Conservation (phyloP, 2,797 vertebrate species). For the Macrochelys suwanniensis region DNA sequence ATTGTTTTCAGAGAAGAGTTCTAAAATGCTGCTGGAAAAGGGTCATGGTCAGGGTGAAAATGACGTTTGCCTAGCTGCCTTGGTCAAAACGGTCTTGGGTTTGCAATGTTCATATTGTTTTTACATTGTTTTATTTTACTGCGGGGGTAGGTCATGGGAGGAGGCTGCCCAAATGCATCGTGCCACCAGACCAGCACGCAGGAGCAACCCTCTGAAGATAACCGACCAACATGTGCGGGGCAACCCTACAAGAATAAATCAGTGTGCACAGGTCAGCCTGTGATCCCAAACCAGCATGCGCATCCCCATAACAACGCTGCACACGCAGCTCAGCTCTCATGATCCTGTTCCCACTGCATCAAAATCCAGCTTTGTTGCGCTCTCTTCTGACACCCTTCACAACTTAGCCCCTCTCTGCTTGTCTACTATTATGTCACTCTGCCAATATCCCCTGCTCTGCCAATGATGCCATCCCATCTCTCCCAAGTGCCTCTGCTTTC, state of each 20-base stretch:
- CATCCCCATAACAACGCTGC: not conserved
- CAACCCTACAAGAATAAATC: no score
- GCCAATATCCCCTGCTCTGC: not conserved
- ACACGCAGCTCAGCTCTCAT: not conserved
- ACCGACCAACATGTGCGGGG: not conserved
- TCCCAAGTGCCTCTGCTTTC: not conserved
- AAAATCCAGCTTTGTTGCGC: no score
- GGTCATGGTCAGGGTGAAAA: not conserved
- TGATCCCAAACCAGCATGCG: no score
- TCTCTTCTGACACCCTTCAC: not conserved
- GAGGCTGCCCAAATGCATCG: not conserved
- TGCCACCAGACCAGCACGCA: not conserved
- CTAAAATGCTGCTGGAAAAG: not conserved
- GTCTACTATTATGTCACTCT: not conserved
- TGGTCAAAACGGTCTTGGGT: not conserved
- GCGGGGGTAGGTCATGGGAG: not conserved
- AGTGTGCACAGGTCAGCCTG: not conserved
- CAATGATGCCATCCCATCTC: not conserved
- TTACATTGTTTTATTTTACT: not conserved
- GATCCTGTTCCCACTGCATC: not conserved
- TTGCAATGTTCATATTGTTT: rapidly evolving
- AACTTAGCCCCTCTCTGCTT: not conserved
- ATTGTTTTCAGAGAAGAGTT: not conserved
- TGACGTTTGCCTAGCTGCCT: rapidly evolving
- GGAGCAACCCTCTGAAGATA: not conserved